Conservation (phyloP, 37 sponge, comb jelly and placozoan genomes). For the Ianthella basta region DNA sequence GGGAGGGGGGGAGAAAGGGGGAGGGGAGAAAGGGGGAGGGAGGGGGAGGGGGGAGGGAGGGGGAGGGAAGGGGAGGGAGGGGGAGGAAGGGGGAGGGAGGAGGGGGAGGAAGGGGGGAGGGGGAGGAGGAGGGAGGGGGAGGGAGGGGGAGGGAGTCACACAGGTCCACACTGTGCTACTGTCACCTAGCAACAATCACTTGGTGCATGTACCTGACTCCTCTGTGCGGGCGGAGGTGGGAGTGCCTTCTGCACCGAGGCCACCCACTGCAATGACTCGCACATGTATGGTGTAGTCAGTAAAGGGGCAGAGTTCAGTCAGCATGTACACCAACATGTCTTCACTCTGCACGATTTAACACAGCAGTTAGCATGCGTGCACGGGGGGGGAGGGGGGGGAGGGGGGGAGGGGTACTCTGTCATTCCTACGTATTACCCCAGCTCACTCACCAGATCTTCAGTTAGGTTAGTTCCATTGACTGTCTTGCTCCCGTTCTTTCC, state of each 20-base stretch:
- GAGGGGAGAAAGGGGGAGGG: neutral
- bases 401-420: neutral
- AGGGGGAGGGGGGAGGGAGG: neutral
- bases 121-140: neutral
- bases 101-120: neutral
- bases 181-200: too few species aligned
- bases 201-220: neutral
- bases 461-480: neutral
- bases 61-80: neutral
- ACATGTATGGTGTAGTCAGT: slow-evolving; percentile 43
- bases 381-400: neutral
- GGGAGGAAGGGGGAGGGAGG: neutral
- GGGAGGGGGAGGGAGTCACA: neutral
- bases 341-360: neutral
- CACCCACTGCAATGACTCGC: slow-evolving; percentile 9
- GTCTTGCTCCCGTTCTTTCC: neutral
- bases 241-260: neutral
- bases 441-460: slow-evolving; percentile 1
- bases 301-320: slow-evolving; percentile 31
- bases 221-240: neutral
- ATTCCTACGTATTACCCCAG: neutral
- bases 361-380: neutral
- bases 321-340: neutral
- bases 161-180: neutral
- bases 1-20: neutral